Base-by-base conservation (phyloP, 2,888 invertebrate genomes). In the Torymus auratus region DNA sequence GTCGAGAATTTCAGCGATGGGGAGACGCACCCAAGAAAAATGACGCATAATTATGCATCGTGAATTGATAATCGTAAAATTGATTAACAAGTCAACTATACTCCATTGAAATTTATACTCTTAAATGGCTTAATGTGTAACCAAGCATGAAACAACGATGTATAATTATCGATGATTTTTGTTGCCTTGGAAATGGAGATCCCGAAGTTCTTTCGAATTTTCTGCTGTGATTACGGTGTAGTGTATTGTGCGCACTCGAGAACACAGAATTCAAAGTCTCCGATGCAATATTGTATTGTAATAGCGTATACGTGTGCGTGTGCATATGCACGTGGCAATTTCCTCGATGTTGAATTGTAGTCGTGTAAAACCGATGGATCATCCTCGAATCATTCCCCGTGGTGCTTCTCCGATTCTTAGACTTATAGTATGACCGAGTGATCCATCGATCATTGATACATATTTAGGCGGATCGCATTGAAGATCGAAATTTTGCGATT, bases 341-440 rank as follows among this genome's bases (percentile, higher is more conserved):
- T 62, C 56, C 58, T 80, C 28, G 72, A 77, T 80, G 80, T 72
- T 76, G 75, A 78, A 81, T 61, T 78, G n/a, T 74, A 70, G 56
- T 61, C 55, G 15, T 41, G 15, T 65, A 50, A 41, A 74, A 56
- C 53, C 14, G 52, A 73, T 72, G 68, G 58, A 64, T 77, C 68
- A 69, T 58, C 64, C n/a, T 52, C 14, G n/a, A 73, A 78, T 60
- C 74, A 81, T 74, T 81, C 65, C 61, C 20, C 56, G 67, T 76
- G 73, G 73, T 74, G 71, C 81, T 81, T 74, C 41, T 78, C 12
- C 62, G 23, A 64, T 75, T 71, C 13, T 23, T 77, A 77, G 68
- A 58, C 41, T 72, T 75, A 23, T 68, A 76, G 55, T 56, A 60
- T 41, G 60, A 56, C 50, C 60, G 62, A 68, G 56, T 76, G 28